Conservation (phyloP, 2,888 invertebrate genomes). For the Crossocerus cetratus region DNA sequence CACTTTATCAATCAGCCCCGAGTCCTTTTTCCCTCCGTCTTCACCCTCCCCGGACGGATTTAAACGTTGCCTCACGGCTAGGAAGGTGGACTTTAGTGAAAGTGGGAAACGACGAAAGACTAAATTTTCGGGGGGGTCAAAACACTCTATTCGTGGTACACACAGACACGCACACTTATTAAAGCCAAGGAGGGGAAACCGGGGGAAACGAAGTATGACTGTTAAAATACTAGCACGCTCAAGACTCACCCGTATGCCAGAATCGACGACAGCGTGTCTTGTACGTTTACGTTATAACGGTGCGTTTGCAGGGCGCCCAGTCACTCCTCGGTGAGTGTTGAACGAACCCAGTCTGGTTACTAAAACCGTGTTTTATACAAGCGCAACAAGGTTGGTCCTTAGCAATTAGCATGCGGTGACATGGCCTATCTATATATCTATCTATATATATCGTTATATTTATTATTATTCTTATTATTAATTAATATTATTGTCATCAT, state of each 20-base stretch:
- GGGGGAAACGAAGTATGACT: conserved; percentile 39
- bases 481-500: conserved; percentile 58
- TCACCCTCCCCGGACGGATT: conserved; percentile 15
- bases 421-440: conserved; percentile 74
- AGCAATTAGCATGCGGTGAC: conserved; percentile 77
- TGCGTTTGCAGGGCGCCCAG: conserved; percentile 76
- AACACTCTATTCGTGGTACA: not conserved
- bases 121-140: conserved; percentile 12
- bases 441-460: conserved; percentile 53
- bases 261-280: conserved; percentile 64
- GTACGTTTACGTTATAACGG: conserved; percentile 74
- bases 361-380: conserved; percentile 77
- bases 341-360: conserved; percentile 76
- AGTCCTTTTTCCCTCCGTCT: conserved; percentile 20
- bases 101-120: conserved; percentile 25
- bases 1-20: conserved; percentile 32
- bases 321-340: conserved; percentile 76
- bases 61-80: conserved; percentile 30
- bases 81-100: conserved; percentile 29
- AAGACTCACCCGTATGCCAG: conserved; percentile 66
- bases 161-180: not conserved
- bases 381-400: conserved; percentile 77
- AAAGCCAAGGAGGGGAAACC: conserved; percentile 7
- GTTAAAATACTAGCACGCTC: conserved; percentile 58
- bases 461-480: conserved; percentile 57